phyloP scores from a whole-genome alignment of 1,140 invertebrate species.

The Aphidius ervi region DNA sequence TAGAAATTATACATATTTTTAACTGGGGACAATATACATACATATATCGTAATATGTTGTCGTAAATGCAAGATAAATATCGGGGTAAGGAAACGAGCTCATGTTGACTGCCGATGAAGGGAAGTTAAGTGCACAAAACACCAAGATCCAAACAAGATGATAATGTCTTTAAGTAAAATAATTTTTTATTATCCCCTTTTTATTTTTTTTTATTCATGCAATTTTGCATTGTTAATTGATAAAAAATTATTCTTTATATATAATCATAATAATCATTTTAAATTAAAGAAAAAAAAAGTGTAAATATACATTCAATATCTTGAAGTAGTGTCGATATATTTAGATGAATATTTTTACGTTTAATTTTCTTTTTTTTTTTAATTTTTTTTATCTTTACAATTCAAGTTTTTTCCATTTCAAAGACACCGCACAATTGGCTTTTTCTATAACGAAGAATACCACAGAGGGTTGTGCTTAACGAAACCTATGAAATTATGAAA shows the following conservation, averaged over 20 bases:
- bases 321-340: too few species aligned
- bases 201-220: constrained; percentile 10
- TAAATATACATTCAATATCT: not conserved
- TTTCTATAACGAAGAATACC: too few species aligned
- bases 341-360: too few species aligned
- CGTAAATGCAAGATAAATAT: constrained; percentile 15
- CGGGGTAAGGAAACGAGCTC: constrained; percentile 6
- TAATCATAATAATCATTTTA: not conserved
- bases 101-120: constrained; percentile 14
- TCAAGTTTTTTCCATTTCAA: too few species aligned
- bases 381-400: too few species aligned
- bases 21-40: too few species aligned
- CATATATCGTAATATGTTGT: too few species aligned
- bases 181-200: constrained; percentile 6
- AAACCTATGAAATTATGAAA: too few species aligned
- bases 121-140: not conserved
- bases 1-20: too few species aligned
- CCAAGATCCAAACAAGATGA: constrained; percentile 20
- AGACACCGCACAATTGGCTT: too few species aligned
- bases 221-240: not conserved
- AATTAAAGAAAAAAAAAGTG: not conserved
- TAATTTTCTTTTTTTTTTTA: too few species aligned
- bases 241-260: not conserved
- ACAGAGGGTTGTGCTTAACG: too few species aligned
- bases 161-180: constrained; percentile 22